Percentiles rank a stretch among this genome's conserved stretches.
Evolutionary conservation across 2,113 vertebrate species (phyloP).

Genomic region (Baryphthengus martii): DNA sequence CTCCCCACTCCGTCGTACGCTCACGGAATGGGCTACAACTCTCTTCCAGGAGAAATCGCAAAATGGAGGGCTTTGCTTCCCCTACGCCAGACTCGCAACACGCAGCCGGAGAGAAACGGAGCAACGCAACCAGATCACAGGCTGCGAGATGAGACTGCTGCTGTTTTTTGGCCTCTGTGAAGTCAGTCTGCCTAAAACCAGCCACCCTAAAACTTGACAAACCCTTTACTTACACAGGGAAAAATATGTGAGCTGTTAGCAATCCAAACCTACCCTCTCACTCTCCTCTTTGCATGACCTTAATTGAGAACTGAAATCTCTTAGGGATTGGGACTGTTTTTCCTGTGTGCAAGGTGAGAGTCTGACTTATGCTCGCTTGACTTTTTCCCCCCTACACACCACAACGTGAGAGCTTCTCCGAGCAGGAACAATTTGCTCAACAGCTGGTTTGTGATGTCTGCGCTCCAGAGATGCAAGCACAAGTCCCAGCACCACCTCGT

Average conservation of each 20-base stretch:
- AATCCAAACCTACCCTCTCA: background rate
- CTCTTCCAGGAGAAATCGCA: background rate
- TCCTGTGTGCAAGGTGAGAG: background rate
- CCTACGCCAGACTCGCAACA: background rate
- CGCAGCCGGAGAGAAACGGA: background rate
- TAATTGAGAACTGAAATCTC: background rate
- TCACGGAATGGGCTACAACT: accelerated
- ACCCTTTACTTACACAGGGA: background rate
- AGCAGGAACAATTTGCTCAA: background rate
- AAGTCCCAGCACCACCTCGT: accelerated
- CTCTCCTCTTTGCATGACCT: background rate
- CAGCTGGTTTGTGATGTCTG: background rate
- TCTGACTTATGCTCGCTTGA: accelerated
- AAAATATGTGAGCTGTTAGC: accelerated
- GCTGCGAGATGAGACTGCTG: background rate
- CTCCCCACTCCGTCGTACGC: background rate
- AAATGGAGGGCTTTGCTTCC: background rate
- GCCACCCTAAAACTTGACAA: background rate
- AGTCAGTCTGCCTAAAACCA: background rate
- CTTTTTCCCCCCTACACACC: accelerated
- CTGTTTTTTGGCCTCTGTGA: background rate
- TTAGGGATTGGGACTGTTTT: background rate
- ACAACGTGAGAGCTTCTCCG: accelerated
- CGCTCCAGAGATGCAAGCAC: accelerated
- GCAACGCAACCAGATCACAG: background rate